phyloP scores from a whole-genome alignment of 1,140 invertebrate genomes.

The Rhagoletis pomonella region DNA sequence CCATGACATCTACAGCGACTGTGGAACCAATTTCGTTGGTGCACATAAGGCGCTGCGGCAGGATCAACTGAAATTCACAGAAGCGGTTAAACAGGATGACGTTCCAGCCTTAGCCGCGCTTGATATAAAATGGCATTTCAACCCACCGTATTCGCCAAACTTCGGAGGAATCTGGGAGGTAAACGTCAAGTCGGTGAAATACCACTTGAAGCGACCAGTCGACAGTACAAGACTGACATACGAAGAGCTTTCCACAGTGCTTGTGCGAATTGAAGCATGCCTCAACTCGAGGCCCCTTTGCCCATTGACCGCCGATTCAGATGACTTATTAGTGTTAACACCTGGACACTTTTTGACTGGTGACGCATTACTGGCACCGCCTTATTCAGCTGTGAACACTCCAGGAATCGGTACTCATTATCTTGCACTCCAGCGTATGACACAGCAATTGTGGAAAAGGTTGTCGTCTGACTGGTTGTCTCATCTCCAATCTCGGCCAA shows the following conservation, averaged over 20 bases:
- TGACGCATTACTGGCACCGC: no score
- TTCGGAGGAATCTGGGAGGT: constrained; percentile 64
- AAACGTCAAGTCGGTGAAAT: constrained; percentile 62
- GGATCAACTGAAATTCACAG: not conserved
- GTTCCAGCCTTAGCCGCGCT: not conserved
- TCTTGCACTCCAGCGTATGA: no score
- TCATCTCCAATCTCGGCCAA: no score
- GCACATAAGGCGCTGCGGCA: constrained; percentile 53
- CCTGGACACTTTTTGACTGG: no score
- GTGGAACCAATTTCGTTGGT: constrained; percentile 62
- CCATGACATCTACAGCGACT: constrained; percentile 53
- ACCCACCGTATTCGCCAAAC: constrained; percentile 58
- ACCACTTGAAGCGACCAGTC: constrained; percentile 60
- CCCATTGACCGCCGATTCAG: no score
- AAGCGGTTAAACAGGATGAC: not conserved
- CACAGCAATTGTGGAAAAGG: no score
- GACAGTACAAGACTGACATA: constrained; percentile 57
- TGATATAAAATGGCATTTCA: constrained; percentile 54
- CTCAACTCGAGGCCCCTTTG: no score
- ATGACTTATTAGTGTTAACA: no score
- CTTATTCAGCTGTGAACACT: no score
- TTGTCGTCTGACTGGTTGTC: no score
- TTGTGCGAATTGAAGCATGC: constrained; percentile 53
- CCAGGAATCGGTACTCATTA: no score
- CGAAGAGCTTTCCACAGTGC: constrained; percentile 63